Conservation (phyloP, 2,888 invertebrate genomes). For the Caenorhabditis doughertyi region DNA sequence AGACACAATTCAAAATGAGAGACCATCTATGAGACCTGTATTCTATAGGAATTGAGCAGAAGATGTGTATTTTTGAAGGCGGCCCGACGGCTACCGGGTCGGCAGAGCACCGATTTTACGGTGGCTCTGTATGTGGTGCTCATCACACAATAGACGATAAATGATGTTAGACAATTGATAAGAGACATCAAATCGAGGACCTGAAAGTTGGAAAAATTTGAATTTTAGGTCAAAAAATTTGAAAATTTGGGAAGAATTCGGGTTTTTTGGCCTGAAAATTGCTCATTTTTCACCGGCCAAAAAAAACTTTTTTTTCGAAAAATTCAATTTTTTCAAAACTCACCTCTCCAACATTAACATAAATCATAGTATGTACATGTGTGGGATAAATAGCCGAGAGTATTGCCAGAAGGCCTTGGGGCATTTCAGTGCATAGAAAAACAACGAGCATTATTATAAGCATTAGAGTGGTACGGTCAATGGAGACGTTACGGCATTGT, state of each 20-base stretch:
- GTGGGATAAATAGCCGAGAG: conserved; percentile 77
- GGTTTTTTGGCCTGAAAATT: too few relatives aligned
- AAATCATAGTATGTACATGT: conserved; percentile 75
- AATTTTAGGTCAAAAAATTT: too few relatives aligned
- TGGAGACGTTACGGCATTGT: conserved; percentile 53
- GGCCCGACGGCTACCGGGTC: conserved; percentile 15
- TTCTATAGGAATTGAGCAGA: conserved; percentile 63
- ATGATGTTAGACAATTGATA: conserved; percentile 75
- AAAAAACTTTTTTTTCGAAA: neutral
- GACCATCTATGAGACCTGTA: conserved; percentile 65
- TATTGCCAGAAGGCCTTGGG: conserved; percentile 75
- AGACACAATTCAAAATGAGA: conserved; percentile 16
- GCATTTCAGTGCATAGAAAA: conserved; percentile 76
- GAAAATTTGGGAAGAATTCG: too few relatives aligned
- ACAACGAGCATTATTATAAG: conserved; percentile 76
- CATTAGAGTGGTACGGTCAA: conserved; percentile 76
- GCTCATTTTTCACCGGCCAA: too few relatives aligned
- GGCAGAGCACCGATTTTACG: conserved; percentile 61
- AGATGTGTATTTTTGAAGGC: conserved; percentile 57
- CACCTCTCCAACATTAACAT: conserved; percentile 75
- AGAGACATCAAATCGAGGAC: conserved; percentile 75
- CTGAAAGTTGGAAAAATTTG: conserved; percentile 30
- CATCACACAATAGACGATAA: conserved; percentile 76
- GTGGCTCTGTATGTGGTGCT: conserved; percentile 74
- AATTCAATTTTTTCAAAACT: neutral